Evolutionary conservation across 2,113 vertebrate genomes (phyloP), one percentile per base, ranked within the genome.

Genomic region (Protomyctophum bolini): DNA sequence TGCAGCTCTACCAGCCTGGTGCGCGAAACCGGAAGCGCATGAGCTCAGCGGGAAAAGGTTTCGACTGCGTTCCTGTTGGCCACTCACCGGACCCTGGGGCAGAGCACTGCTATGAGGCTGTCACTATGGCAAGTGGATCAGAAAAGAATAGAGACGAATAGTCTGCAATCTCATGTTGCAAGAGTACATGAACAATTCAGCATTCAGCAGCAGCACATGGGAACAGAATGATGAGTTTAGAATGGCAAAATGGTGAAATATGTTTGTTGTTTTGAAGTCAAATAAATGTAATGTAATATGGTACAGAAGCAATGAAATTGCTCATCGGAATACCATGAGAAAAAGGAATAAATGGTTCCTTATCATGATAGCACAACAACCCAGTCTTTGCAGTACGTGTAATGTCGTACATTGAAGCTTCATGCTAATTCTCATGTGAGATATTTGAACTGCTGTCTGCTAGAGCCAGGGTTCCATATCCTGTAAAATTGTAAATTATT

Each of bases 1-100:
- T 98, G 95, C 96, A 98, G 93, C 84, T 97, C 4, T 96, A 97
- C 80, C 96, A 97, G 86, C 95, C 97, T 6, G 95, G 96, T 58
- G 90, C 93, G 58, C 93, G 93, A 79, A 94, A 92, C 82, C 93
- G 94, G 83, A 95, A 95, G 28, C 92, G 90, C 63, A 77, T 81
- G 89, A 94, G 91, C 63, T 92, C 91, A 12, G 84, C 92, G 28
- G 94, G 89, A 81, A 97, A 95, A 89, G 82, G 81, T 71, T 96
- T 87, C 0, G 95, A 96, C 75, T 92, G 88, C 82, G 65, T 81
- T 49, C 91, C 89, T 0, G 65, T 54, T 8, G 80, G 79, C 50
- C 92, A 88, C 79, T 79, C 88, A 3, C 92, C 92, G 0, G 95
- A 96, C 77, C 90, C 92, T 4, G 75, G 77, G 65, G 52, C 70